Percentiles rank a stretch among this genome's conserved stretches.
Evolutionary conservation across 2,888 invertebrate species (phyloP).

Genomic region (Coremacera marginata): DNA sequence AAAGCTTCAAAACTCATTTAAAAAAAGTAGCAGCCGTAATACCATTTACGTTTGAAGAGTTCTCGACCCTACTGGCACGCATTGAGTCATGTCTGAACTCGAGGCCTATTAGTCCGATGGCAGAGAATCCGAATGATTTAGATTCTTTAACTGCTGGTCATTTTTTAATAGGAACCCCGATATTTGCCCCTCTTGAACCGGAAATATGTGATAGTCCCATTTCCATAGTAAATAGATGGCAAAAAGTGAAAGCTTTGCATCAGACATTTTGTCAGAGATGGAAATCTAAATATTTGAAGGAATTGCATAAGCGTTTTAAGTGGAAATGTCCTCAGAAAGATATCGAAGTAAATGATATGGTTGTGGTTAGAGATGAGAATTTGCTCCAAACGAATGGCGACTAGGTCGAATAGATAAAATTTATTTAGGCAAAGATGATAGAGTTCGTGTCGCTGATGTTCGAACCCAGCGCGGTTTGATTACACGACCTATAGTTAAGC

Average conservation of each 20-base stretch:
- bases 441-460: slow-evolving; percentile 4
- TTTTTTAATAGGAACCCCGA: slow-evolving; percentile 13
- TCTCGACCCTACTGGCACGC: background rate
- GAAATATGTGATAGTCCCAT: background rate
- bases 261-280: slow-evolving; percentile 8
- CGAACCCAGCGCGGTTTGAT: background rate
- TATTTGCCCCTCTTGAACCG: background rate
- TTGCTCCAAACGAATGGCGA: slow-evolving; percentile 16
- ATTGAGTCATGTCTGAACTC: slow-evolving; percentile 22
- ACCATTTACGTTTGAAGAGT: background rate
- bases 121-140: slow-evolving; percentile 9
- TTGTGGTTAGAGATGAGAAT: background rate
- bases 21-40: background rate
- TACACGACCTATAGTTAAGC: slow-evolving; percentile 18
- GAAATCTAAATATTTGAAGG: slow-evolving; percentile 30
- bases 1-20: background rate
- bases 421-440: background rate
- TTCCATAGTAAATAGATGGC: background rate
- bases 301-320: slow-evolving; percentile 14
- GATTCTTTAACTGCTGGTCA: background rate
- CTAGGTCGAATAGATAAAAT: slow-evolving; percentile 15
- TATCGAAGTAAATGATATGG: background rate
- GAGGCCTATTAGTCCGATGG: background rate
- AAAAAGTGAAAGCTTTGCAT: slow-evolving; percentile 11
- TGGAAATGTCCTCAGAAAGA: slow-evolving; percentile 10